Conservation (phyloP, 2,797 vertebrate genomes). For the Liasis olivaceus region DNA sequence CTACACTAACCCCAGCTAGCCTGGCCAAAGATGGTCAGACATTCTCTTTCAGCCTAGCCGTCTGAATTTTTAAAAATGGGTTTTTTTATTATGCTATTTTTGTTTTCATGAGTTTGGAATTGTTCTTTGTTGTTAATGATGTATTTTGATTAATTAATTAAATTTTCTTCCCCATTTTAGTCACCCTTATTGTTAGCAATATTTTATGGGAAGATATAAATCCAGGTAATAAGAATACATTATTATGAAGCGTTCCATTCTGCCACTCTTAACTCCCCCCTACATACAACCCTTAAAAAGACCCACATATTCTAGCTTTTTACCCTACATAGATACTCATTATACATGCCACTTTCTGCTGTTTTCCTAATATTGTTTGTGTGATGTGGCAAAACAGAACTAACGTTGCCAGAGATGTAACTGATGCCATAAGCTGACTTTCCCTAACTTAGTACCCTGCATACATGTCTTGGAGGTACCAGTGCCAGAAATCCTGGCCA, state of each 20-base stretch:
- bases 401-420: not conserved
- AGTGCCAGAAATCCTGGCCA: not conserved
- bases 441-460: not conserved
- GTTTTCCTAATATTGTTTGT: not conserved
- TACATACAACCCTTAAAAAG: not conserved
- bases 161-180: not conserved
- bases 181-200: not conserved
- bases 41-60: not conserved
- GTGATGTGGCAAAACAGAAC: not conserved
- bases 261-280: not conserved
- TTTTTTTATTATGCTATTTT: not conserved
- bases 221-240: not conserved
- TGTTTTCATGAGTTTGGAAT: not conserved
- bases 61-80: not conserved
- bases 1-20: not conserved
- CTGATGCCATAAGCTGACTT: not conserved
- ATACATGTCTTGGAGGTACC: too few species aligned
- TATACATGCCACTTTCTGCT: not conserved
- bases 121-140: not conserved
- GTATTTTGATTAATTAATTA: not conserved
- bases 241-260: not conserved
- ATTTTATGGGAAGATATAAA: not conserved
- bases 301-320: not conserved
- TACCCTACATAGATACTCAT: too few species aligned
- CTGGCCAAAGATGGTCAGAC: not conserved